A percentile compares a stretch with the other conserved stretches of the same genome.
Conservation (phyloP, 2,888 invertebrate species). For the Orthosia cruda region DNA sequence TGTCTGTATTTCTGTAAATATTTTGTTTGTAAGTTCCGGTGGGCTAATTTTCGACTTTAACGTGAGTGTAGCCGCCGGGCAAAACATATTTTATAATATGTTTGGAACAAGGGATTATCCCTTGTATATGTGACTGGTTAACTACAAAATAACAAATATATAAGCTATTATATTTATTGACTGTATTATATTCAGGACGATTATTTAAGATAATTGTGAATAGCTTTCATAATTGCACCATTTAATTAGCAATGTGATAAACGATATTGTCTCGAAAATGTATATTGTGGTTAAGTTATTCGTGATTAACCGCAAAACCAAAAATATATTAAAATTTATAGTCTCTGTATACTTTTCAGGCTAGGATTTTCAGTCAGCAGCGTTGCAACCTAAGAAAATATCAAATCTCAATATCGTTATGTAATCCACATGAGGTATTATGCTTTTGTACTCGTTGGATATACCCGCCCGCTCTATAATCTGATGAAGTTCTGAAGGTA, state of each 20-base stretch:
- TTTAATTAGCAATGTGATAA: constrained; percentile 30
- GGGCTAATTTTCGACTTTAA: no score
- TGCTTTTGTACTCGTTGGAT: no score
- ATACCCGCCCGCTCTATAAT: no score
- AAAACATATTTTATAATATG: no score
- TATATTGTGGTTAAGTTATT: background rate
- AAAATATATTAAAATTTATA: background rate
- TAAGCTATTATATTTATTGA: constrained; percentile 20
- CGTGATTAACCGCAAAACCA: background rate
- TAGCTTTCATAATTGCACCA: constrained; percentile 2
- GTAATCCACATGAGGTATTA: no score
- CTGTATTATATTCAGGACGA: background rate
- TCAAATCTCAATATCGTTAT: no score
- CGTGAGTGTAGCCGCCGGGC: no score
- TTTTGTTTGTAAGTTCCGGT: no score
- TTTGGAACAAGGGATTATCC: background rate
- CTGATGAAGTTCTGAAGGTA: no score
- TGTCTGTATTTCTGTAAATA: no score
- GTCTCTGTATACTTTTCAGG: no score
- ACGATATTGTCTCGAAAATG: background rate
- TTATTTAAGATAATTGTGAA: constrained; percentile 16
- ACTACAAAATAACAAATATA: constrained; percentile 14
- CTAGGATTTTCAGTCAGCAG: no score
- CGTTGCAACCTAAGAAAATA: background rate
- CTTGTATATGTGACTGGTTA: background rate